These are phyloP conservation scores for Alitta virens DNA, from an alignment of 2,888 invertebrate species.

Conservation along the genomic window DNA sequence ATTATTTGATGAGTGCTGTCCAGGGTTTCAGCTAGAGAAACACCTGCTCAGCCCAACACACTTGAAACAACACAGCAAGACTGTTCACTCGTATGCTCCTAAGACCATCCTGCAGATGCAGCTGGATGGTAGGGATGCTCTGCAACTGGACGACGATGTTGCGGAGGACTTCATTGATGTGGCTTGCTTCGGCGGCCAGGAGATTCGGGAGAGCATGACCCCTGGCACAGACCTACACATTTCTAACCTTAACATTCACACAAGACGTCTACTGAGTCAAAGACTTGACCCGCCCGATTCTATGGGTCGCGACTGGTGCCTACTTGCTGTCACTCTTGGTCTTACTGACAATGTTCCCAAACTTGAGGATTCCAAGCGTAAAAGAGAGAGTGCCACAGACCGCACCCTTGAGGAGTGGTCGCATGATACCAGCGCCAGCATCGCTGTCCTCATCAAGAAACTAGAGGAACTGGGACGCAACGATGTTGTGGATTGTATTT, in stretches of 20 bases:
- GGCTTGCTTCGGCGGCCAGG: slow-evolving; percentile 59
- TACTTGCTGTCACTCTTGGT: slow-evolving; percentile 61
- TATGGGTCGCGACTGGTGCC: slow-evolving; percentile 63
- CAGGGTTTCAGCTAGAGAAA: slow-evolving; percentile 68
- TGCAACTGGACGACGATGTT: slow-evolving; percentile 58
- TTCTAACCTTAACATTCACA: slow-evolving; percentile 64
- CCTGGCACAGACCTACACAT: slow-evolving; percentile 65
- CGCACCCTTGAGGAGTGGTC: slow-evolving; percentile 61
- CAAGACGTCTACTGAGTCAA: slow-evolving; percentile 60
- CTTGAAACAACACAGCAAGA: slow-evolving; percentile 23
- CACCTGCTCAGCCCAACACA: slow-evolving; percentile 63
- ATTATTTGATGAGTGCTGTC: slow-evolving; percentile 67
- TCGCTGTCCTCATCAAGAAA: slow-evolving; percentile 63
- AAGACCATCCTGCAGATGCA: slow-evolving; percentile 57
- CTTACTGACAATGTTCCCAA: slow-evolving; percentile 62
- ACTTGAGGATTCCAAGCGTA: slow-evolving; percentile 55
- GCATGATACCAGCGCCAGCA: slow-evolving; percentile 54
- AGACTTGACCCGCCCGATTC: slow-evolving; percentile 61
- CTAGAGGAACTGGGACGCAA: slow-evolving; percentile 65
- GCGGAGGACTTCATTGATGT: slow-evolving; percentile 64
- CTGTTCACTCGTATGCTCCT: slow-evolving; percentile 45
- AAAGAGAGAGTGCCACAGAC: slow-evolving; percentile 54
- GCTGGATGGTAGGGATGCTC: slow-evolving; percentile 46
- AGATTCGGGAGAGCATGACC: slow-evolving; percentile 57
- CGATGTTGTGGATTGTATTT: slow-evolving; percentile 65